Evolutionary conservation across 2,888 invertebrate species (phyloP), one percentile per base, ranked within the genome.

Genomic region (Torymus auratus): DNA sequence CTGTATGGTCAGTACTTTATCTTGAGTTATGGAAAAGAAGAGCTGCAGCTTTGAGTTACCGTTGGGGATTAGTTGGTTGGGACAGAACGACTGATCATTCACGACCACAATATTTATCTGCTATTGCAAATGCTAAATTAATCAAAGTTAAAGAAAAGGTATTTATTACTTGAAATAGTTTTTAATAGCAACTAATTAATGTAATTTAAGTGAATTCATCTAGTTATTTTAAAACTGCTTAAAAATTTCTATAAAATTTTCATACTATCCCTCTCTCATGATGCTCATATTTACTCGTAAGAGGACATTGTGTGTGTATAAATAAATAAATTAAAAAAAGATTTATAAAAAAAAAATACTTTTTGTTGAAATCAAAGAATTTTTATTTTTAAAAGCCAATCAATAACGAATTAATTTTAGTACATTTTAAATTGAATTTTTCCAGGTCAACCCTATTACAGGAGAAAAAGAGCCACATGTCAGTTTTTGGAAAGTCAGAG

Each of bases 21-120:
- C 91, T 96, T 86, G 96, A 97, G 90, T 91, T 96, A 82, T 97
- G 97, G 97, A 96, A 96, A 88, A 92, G 96, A 72, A 95, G 95
- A 88, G 94, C 95, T 70, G 94, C 95, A 2, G 94, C 94, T 85
- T 93, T 96, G 82, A 94, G 95, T n/a, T 96, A 96, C 89, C 93
- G 95, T 82, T 97, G 97, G 97, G 96, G 96, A 84, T 92, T 96
- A 23, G 94, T 94, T 0, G 95, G 94, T 60, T 96, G 95, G 90
- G 95, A 95, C 86, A 91, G 94, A 53, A 92, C 93, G 84, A 93
- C 95, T 80, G 96, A 96, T 89, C 95, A 96, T 86, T 96, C 96
- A 0, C 91, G 96, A 78, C 95, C 96, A 0, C 95, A 96, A 88
- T 96, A 95, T 90, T 91, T 96, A 28, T 96, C 96, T 0, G 91